Base-by-base conservation (phyloP, 2,113 vertebrate species). In the Scophthalmus maximus region DNA sequence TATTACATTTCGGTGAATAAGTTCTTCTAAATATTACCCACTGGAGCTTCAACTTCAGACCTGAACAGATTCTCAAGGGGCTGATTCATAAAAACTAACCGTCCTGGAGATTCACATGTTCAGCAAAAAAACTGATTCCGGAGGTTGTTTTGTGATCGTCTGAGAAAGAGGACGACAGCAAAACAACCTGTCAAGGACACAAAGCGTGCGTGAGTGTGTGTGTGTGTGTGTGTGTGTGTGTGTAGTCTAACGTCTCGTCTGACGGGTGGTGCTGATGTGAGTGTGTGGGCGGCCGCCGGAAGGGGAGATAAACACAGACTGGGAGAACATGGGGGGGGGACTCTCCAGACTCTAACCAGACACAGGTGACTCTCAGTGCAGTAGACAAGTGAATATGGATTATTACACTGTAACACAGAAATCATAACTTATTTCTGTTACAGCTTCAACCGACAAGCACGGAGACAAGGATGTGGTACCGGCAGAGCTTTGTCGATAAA, bases 221-320 rank as follows among this genome's bases (percentile, higher is more conserved):
- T n/a, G n/a, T n/a, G n/a, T n/a, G n/a, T n/a, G n/a, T n/a, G n/a
- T n/a, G n/a, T n/a, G n/a, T n/a, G n/a, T n/a, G n/a, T 78, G 77
- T 73, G 60, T 68, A 79, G 86, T 71, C 78, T 73, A 18, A 84
- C 36, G 36, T 50, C 15, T 25, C 68, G 69, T 81, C 52, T 73
- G 64, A 49, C 40, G 46, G 61, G 52, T 25, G 50, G 38, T 60
- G 64, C 52, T 57, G 64, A 82, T 79, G 73, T 73, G 78, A 82
- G 26, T 80, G 40, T 68, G 68, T 82, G 63, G 83, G 87, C 82
- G 82, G 82, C 62, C 20, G 82, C 62, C 20, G 46, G 47, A 23
- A 49, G 47, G 47, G 23, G 4, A 9, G 20, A 49, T 22, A 25
- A 49, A 23, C 20, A 49, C 10, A 49, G 11, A 4, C 25, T 49